Evolutionary conservation across 1,140 invertebrate species (phyloP).

Genomic region (Rhysida immarginata): DNA sequence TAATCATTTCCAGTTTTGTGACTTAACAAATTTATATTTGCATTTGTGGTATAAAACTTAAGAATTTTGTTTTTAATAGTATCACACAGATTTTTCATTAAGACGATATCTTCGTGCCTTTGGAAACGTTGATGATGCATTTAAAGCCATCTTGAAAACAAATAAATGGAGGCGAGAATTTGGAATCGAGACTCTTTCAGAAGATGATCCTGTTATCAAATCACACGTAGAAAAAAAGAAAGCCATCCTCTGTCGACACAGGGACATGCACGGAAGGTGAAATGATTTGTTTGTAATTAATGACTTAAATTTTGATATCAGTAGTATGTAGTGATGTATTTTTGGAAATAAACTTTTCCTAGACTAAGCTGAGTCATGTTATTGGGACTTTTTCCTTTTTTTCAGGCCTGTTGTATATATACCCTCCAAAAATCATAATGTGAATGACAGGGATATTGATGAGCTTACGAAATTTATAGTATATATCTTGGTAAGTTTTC

Average conservation of each 20-base stretch:
- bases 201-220: constrained; percentile 41
- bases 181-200: constrained; percentile 39
- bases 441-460: constrained; percentile 49
- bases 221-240: constrained; percentile 42
- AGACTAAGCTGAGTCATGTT: background rate
- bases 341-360: background rate
- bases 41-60: background rate
- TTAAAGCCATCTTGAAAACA: constrained; percentile 55
- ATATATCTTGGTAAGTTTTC: constrained; percentile 44
- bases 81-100: constrained; percentile 17
- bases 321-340: background rate
- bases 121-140: constrained; percentile 48
- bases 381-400: constrained; percentile 1
- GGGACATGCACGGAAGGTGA: constrained; percentile 45
- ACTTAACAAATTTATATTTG: too few species aligned
- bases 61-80: constrained; percentile 11
- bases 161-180: constrained; percentile 59
- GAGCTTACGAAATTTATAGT: constrained; percentile 59
- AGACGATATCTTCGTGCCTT: constrained; percentile 45
- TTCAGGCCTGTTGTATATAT: constrained; percentile 50
- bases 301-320: background rate
- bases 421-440: constrained; percentile 55
- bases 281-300: background rate
- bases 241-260: constrained; percentile 46
- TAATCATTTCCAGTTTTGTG: too few species aligned